phyloP scores from a whole-genome alignment of 2,888 invertebrate genomes.

The Stenchaetothrips biformis region DNA sequence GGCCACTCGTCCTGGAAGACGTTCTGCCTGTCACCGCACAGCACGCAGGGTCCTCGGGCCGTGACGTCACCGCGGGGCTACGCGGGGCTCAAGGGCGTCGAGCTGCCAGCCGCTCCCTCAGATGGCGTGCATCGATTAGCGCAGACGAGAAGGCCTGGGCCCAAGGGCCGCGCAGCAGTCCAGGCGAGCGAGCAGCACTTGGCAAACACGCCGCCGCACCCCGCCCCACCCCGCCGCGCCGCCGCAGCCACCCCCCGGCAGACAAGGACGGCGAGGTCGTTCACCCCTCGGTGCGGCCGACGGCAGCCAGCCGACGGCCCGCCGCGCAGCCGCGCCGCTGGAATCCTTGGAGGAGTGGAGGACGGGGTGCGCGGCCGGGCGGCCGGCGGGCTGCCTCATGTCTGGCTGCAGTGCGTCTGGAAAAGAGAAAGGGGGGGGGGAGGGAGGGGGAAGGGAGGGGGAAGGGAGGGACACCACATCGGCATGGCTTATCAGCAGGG shows the following conservation, averaged over 20 bases:
- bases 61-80: too few species aligned
- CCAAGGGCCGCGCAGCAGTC: neutral
- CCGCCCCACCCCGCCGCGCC: neutral
- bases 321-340: constrained; percentile 35
- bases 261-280: constrained; percentile 25
- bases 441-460: neutral
- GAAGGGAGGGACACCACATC: neutral
- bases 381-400: neutral
- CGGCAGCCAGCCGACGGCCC: too few species aligned
- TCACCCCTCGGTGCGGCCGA: constrained; percentile 30
- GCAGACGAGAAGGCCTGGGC: neutral
- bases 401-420: constrained; percentile 4
- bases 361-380: neutral
- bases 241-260: too few species aligned
- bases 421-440: neutral
- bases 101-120: constrained; percentile 31
- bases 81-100: too few species aligned
- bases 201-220: neutral
- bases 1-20: too few species aligned
- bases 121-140: constrained; percentile 31
- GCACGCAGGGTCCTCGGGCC: too few species aligned
- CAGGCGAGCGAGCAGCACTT: neutral
- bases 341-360: constrained; percentile 32
- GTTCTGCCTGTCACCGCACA: too few species aligned
- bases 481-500: neutral